Conservation (phyloP, 2,888 invertebrate species). For the Sphaerophoria taeniata region DNA sequence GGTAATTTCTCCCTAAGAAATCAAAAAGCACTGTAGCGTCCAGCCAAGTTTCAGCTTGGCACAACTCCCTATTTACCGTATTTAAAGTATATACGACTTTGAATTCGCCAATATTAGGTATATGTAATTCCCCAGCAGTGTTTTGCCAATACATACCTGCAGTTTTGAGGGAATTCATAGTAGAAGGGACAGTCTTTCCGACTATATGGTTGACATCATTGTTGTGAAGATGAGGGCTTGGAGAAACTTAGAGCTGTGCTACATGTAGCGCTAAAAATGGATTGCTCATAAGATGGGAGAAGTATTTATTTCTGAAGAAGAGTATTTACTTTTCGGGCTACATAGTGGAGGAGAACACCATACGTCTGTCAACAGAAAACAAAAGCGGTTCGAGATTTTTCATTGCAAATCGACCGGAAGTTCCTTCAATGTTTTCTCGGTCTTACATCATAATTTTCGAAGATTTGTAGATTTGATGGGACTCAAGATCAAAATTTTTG, state of each 20-base stretch:
- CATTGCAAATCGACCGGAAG: conserved; percentile 8
- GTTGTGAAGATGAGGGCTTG: too few relatives aligned
- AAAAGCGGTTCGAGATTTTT: conserved; percentile 25
- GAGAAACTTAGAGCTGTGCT: too few relatives aligned
- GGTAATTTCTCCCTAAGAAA: too few relatives aligned
- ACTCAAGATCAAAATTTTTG: conserved; percentile 76
- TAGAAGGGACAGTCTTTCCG: conserved; percentile 36
- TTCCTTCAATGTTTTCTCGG: conserved; percentile 32
- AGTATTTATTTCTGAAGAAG: conserved; percentile 64
- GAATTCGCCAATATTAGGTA: too few relatives aligned
- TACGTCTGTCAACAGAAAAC: conserved; percentile 50
- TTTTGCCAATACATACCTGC: conserved; percentile 62
- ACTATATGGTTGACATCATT: conserved; percentile 72
- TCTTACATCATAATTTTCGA: conserved; percentile 38
- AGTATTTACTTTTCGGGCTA: conserved; percentile 67
- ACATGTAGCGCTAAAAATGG: conserved; percentile 41
- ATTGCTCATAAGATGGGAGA: conserved; percentile 63
- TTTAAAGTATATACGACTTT: too few relatives aligned
- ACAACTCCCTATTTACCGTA: too few relatives aligned
- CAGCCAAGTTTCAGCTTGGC: too few relatives aligned
- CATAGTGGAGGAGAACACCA: conserved; percentile 32
- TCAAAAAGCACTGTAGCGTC: too few relatives aligned
- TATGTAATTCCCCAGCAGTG: conserved; percentile 70
- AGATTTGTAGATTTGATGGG: conserved; percentile 73
- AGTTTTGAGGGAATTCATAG: conserved; percentile 55